A percentile compares a stretch with the other conserved stretches of the same genome.
Evolutionary conservation across 2,888 invertebrate genomes (phyloP).

Genomic region (Agonopterix subpropinquella): DNA sequence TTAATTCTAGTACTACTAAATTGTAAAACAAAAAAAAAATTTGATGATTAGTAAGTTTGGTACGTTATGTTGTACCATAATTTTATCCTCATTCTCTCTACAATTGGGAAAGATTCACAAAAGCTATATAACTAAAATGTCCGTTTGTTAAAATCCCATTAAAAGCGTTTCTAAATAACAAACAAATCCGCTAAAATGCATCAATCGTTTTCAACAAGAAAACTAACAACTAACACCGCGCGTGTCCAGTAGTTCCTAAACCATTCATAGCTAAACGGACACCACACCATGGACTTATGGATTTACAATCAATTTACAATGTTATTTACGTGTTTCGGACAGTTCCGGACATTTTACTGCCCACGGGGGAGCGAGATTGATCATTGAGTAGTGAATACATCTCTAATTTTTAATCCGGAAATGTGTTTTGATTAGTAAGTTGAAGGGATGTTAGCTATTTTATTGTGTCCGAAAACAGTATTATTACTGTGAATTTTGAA

Average conservation of each 20-base stretch:
- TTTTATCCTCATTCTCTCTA: no score
- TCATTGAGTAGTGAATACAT: slow-evolving; percentile 51
- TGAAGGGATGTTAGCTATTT: background rate
- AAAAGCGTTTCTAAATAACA: slow-evolving; percentile 33
- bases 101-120: background rate
- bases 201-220: slow-evolving; percentile 33
- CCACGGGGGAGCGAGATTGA: slow-evolving; percentile 52
- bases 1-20: no score
- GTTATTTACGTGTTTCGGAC: slow-evolving; percentile 26
- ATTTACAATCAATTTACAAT: slow-evolving; percentile 43
- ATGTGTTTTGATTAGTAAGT: no score
- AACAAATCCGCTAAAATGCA: slow-evolving; percentile 20
- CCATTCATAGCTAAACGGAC: slow-evolving; percentile 34
- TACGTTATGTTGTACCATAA: no score
- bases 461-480: background rate
- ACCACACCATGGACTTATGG: slow-evolving; percentile 15
- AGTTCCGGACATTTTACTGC: slow-evolving; percentile 29
- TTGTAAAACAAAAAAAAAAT: no score
- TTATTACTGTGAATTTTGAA: no score
- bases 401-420: slow-evolving; percentile 45
- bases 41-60: no score
- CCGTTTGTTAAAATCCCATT: slow-evolving; percentile 40
- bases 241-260: slow-evolving; percentile 18
- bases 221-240: slow-evolving; percentile 20
- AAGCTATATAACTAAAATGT: slow-evolving; percentile 5